A percentile compares a stretch with the other conserved stretches of the same genome.
phyloP scores from a whole-genome alignment of 2,113 vertebrate species.

The Salvelinus alpinus region DNA sequence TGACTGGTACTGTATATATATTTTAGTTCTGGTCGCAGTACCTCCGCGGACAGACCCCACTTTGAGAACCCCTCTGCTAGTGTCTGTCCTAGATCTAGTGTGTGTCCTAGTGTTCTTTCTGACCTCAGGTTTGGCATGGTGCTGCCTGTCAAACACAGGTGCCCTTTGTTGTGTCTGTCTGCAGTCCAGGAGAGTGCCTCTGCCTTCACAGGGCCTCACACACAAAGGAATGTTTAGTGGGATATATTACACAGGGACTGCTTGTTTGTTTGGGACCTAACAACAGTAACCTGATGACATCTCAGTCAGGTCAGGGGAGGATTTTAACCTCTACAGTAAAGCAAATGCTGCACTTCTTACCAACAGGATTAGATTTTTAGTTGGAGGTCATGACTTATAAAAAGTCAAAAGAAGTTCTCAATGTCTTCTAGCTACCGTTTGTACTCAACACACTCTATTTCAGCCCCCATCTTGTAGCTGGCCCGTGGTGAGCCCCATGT shows the following conservation, averaged over 20 bases:
- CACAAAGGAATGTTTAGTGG: slow-evolving; percentile 65
- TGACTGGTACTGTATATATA: too few relatives aligned
- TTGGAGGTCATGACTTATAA: too few relatives aligned
- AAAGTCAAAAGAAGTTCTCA: too few relatives aligned
- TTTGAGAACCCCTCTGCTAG: too few relatives aligned
- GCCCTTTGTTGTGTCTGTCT: slow-evolving; percentile 66
- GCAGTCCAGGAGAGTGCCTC: slow-evolving; percentile 3
- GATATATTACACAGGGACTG: slow-evolving; percentile 60
- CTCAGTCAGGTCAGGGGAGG: slow-evolving; percentile 54
- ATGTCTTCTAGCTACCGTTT: slow-evolving; percentile 13
- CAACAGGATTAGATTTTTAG: too few relatives aligned
- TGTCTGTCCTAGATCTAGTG: not conserved
- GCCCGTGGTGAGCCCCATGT: slow-evolving; percentile 55
- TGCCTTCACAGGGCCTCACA: not conserved
- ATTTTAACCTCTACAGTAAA: not conserved
- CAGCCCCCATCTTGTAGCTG: slow-evolving; percentile 36
- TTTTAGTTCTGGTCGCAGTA: too few relatives aligned
- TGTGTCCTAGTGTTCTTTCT: not conserved
- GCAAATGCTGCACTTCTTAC: too few relatives aligned
- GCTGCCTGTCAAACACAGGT: slow-evolving; percentile 64
- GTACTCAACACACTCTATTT: slow-evolving; percentile 50
- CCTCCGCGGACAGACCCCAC: too few relatives aligned
- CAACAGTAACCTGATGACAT: slow-evolving; percentile 35
- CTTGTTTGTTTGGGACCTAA: not conserved
- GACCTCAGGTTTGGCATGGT: slow-evolving; percentile 45